phyloP scores from a whole-genome alignment of 92 coral and sea anemone genomes.

The Siderastrea radians region DNA sequence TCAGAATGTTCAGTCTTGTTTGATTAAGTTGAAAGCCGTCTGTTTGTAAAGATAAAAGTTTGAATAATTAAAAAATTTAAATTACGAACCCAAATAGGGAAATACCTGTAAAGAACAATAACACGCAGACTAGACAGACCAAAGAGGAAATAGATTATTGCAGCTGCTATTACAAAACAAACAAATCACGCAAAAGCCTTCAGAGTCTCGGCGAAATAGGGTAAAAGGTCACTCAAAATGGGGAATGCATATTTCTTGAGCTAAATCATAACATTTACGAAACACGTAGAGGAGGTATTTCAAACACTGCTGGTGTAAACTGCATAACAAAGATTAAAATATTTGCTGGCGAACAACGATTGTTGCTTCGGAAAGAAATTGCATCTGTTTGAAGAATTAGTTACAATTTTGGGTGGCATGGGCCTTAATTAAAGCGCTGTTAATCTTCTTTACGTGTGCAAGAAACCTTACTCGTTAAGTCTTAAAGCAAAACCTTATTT shows the following conservation, averaged over 20 bases:
- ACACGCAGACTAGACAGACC: conserved; percentile 20
- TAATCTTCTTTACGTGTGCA: background rate
- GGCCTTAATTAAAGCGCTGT: background rate
- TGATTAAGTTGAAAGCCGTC: background rate
- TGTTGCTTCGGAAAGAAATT: background rate
- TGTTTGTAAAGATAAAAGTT: background rate
- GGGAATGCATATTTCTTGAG: conserved; percentile 14
- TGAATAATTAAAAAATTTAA: background rate
- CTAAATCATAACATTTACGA: background rate
- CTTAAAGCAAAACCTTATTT: background rate
- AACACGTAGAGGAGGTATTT: background rate
- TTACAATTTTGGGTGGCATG: conserved; percentile 14
- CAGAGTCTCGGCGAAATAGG: background rate
- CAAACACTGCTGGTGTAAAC: background rate
- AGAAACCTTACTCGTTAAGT: background rate
- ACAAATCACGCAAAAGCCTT: conserved; percentile 3
- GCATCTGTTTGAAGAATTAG: background rate
- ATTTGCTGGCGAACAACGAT: background rate
- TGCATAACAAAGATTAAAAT: background rate
- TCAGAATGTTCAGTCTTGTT: background rate
- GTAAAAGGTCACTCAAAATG: conserved; percentile 32
- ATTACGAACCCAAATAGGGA: too few species aligned
- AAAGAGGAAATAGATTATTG: background rate
- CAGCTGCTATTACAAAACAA: conserved; percentile 18
- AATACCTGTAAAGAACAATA: background rate